Percentiles rank a stretch among this genome's conserved stretches.
Conservation (phyloP, 2,888 invertebrate genomes). For the Dryomyza anilis region DNA sequence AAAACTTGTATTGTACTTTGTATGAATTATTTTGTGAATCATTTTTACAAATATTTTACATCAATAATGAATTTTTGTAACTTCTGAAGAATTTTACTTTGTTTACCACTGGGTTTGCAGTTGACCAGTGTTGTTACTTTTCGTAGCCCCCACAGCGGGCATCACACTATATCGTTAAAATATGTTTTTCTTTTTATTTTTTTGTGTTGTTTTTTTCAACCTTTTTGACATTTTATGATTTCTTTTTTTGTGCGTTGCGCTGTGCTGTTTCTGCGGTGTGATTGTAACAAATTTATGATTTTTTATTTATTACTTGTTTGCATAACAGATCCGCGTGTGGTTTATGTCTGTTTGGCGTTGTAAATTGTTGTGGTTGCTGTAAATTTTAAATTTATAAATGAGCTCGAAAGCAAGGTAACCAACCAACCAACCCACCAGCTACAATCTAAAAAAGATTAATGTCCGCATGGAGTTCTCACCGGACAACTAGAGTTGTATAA, state of each 20-base stretch:
- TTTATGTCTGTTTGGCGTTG: neutral
- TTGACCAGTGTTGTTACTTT: neutral
- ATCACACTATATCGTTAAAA: neutral
- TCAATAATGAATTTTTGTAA: no score
- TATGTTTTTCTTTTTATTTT: no score
- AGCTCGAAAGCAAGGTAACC: no score
- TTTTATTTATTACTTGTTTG: constrained; percentile 28
- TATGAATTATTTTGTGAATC: no score
- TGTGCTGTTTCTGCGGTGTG: constrained; percentile 10
- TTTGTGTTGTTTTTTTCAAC: no score
- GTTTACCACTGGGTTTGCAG: no score
- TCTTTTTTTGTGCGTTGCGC: constrained; percentile 28
- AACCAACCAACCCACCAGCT: no score
- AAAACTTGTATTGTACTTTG: no score
- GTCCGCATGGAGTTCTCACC: no score
- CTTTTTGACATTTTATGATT: constrained; percentile 13
- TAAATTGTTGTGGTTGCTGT: neutral
- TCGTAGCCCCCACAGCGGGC: neutral
- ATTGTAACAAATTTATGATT: constrained; percentile 33
- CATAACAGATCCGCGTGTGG: constrained; percentile 10
- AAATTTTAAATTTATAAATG: constrained; percentile 11
- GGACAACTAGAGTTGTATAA: neutral
- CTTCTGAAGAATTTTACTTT: no score
- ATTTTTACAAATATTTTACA: no score
- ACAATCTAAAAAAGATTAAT: no score